Conservation (phyloP, 2,888 invertebrate genomes). For the Epinotia demarniana region DNA sequence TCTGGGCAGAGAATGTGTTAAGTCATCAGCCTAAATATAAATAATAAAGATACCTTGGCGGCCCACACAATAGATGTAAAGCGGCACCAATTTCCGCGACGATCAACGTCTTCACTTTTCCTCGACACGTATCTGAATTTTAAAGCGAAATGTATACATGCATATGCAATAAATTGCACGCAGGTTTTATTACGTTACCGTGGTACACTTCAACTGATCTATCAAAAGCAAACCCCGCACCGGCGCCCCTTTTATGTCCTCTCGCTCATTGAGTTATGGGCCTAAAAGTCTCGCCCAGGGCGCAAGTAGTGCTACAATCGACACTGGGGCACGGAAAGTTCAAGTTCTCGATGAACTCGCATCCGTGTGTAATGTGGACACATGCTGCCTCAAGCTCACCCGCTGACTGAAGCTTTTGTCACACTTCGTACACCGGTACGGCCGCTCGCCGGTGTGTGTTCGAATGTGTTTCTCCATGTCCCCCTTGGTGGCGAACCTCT, state of each 20-base stretch:
- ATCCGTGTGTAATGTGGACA: constrained; percentile 55
- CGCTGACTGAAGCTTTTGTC: constrained; percentile 67
- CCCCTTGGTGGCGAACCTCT: constrained; percentile 69
- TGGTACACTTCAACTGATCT: not conserved
- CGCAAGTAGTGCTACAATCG: too few relatives aligned
- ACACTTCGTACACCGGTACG: constrained; percentile 67
- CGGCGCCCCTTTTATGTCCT: too few relatives aligned
- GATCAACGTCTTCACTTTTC: not conserved
- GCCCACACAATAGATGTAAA: not conserved
- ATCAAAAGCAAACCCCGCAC: too few relatives aligned
- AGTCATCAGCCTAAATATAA: too few relatives aligned
- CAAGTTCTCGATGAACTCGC: not conserved
- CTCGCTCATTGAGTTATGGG: too few relatives aligned
- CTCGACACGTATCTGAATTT: not conserved
- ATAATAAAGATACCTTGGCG: not conserved
- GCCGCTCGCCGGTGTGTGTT: constrained; percentile 75
- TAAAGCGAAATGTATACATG: too few relatives aligned
- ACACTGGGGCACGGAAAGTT: too few relatives aligned
- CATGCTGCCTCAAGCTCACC: constrained; percentile 64
- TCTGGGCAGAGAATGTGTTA: too few relatives aligned
- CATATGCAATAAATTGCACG: too few relatives aligned
- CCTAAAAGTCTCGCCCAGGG: too few relatives aligned
- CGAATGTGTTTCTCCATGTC: constrained; percentile 73
- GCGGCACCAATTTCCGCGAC: too few relatives aligned
- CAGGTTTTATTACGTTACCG: too few relatives aligned